Evolutionary conservation across 2,888 invertebrate species (phyloP).

Genomic region (Apotomis turbidana): DNA sequence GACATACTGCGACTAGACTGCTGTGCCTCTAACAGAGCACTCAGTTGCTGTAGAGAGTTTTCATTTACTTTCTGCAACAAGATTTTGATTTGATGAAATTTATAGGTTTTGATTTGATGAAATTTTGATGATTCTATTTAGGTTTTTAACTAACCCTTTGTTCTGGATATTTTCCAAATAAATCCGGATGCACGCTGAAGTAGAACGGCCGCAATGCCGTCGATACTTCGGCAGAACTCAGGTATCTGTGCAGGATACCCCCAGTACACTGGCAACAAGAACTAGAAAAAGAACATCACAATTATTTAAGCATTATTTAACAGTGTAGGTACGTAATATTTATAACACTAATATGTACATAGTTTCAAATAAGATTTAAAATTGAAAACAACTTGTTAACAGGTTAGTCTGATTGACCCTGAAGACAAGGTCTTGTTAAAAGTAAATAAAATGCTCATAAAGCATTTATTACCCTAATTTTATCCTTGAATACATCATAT

Average conservation of each 20-base stretch:
- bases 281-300: slow-evolving; percentile 15
- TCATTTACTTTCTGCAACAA: slow-evolving; percentile 92
- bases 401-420: neutral
- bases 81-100: slow-evolving; percentile 11
- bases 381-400: slow-evolving; percentile 4
- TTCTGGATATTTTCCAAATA: slow-evolving; percentile 95
- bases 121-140: slow-evolving; percentile 25
- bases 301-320: neutral
- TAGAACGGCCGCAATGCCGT: slow-evolving; percentile 97
- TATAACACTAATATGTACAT: too few species aligned
- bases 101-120: neutral
- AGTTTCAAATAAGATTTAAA: neutral
- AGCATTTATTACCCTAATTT: slow-evolving; percentile 64
- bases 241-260: slow-evolving; percentile 65
- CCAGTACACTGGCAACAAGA: slow-evolving; percentile 57
- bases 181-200: slow-evolving; percentile 97
- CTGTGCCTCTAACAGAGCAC: slow-evolving; percentile 92
- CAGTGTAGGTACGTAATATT: too few species aligned
- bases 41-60: slow-evolving; percentile 93
- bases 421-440: neutral
- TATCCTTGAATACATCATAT: slow-evolving; percentile 73
- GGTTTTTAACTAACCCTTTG: slow-evolving; percentile 86
- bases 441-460: slow-evolving; percentile 12
- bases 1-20: slow-evolving; percentile 85
- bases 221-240: slow-evolving; percentile 93